These are phyloP conservation scores for Lordiphosa collinella DNA, from an alignment of 1,140 invertebrate species.

Conservation along the genomic window DNA sequence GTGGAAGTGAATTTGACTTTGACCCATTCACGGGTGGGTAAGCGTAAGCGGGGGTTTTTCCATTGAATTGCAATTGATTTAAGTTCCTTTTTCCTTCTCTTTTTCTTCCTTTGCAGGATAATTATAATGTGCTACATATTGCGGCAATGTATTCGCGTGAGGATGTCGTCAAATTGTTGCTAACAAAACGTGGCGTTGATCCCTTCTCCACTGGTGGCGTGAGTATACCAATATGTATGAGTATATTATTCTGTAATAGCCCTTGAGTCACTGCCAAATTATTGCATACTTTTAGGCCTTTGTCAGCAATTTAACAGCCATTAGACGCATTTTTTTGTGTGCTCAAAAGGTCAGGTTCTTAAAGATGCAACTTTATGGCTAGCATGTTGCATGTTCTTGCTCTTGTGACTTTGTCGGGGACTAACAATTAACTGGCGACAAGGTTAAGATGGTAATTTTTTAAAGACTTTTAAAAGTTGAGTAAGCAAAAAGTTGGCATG, in stretches of 20 bases:
- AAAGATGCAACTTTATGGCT: conserved; percentile 34
- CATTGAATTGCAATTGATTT: conserved; percentile 69
- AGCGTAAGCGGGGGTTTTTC: conserved; percentile 33
- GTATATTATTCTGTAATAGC: too few relatives aligned
- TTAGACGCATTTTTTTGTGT: conserved; percentile 40
- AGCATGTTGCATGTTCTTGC: conserved; percentile 35
- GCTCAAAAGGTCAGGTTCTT: conserved; percentile 55
- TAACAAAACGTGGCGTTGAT: conserved; percentile 94
- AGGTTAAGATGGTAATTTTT: conserved; percentile 62
- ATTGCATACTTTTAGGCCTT: conserved; percentile 11
- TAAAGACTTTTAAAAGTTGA: conserved; percentile 14
- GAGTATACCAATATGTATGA: conserved; percentile 82
- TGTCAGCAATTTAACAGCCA: conserved; percentile 31
- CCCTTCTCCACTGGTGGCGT: conserved; percentile 95
- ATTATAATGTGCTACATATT: conserved; percentile 95
- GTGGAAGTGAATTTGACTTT: conserved; percentile 51
- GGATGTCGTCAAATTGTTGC: conserved; percentile 94
- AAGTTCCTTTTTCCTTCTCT: conserved; percentile 19
- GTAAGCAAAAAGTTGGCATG: conserved; percentile 14
- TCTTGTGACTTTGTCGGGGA: conserved; percentile 47
- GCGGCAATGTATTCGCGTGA: conserved; percentile 96
- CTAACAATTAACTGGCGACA: conserved; percentile 68
- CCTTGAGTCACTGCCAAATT: conserved; percentile 5
- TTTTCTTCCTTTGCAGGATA: conserved; percentile 86
- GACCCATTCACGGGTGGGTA: conserved; percentile 55